Evolutionary conservation across 2,797 vertebrate genomes (phyloP).

Genomic region (Tenualosa ilisha): DNA sequence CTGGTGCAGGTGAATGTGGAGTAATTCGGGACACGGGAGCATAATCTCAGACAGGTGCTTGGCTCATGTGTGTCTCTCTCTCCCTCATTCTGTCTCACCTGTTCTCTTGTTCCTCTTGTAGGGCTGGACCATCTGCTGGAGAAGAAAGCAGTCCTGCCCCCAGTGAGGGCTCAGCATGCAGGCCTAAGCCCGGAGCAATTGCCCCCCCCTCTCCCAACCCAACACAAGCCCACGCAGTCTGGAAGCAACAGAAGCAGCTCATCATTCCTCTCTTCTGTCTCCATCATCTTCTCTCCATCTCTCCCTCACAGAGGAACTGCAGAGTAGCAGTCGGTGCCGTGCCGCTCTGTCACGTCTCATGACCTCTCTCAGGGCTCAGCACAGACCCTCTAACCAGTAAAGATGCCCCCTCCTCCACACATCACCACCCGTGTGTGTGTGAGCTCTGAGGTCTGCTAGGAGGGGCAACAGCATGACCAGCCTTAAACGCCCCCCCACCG

Average conservation of each 20-base stretch:
- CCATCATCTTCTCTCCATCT: conserved; percentile 8
- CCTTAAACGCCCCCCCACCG: conserved; percentile 88
- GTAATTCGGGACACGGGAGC: no score
- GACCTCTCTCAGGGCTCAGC: neutral
- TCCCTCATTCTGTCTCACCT: neutral
- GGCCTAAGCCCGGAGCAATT: conserved; percentile 42
- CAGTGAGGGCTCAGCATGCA: conserved; percentile 51
- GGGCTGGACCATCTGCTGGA: conserved; percentile 25
- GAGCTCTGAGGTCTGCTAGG: neutral
- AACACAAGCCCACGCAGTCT: neutral
- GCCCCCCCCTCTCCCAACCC: neutral
- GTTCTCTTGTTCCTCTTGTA: conserved; percentile 44
- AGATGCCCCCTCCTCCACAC: neutral
- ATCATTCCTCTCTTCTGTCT: neutral
- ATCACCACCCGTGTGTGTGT: neutral
- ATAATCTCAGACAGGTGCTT: neutral
- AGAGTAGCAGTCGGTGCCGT: conserved; percentile 24
- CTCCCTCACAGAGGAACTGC: neutral
- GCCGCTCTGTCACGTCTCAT: neutral
- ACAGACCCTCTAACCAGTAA: neutral
- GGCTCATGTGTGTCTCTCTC: conserved; percentile 12
- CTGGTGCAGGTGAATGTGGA: no score
- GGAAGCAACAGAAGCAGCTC: conserved; percentile 42
- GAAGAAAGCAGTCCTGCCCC: conserved; percentile 27
- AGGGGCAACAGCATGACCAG: conserved; percentile 88